phyloP scores from a whole-genome alignment of 2,113 vertebrate species.

The Spea bombifrons region DNA sequence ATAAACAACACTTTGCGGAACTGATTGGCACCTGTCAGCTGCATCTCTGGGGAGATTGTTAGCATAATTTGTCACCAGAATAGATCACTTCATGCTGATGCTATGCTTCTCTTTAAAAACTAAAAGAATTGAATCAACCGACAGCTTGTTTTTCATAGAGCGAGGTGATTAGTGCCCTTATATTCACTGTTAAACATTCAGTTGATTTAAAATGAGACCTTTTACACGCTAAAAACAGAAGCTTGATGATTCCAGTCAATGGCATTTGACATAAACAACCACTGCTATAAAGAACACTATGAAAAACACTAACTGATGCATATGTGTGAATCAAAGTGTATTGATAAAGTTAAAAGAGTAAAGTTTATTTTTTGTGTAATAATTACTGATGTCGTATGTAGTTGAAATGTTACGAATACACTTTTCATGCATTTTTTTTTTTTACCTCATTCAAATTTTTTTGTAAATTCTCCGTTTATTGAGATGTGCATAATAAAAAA shows the following conservation, averaged over 20 bases:
- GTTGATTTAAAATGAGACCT: slow-evolving; percentile 28
- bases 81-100: slow-evolving; percentile 40
- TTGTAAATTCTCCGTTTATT: too few species aligned
- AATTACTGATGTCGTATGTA: too few species aligned
- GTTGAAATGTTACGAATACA: too few species aligned
- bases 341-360: not conserved
- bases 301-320: not conserved
- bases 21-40: slow-evolving; percentile 54
- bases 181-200: slow-evolving; percentile 40
- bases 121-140: slow-evolving; percentile 50
- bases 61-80: slow-evolving; percentile 46
- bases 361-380: not conserved
- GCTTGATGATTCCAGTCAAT: slow-evolving; percentile 34
- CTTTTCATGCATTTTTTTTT: too few species aligned
- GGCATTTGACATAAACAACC: slow-evolving; percentile 34
- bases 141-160: slow-evolving; percentile 35
- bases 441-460: too few species aligned
- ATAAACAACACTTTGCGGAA: slow-evolving; percentile 47
- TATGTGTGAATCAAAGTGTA: slow-evolving; percentile 16
- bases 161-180: slow-evolving; percentile 42
- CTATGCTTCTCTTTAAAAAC: slow-evolving; percentile 50
- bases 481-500: too few species aligned
- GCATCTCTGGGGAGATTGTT: slow-evolving; percentile 40
- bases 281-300: not conserved
- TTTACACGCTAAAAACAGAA: slow-evolving; percentile 32